A percentile compares a stretch with the other conserved stretches of the same genome.
Evolutionary conservation across 2,888 invertebrate species (phyloP).

Genomic region (Hypomecis atomaria): DNA sequence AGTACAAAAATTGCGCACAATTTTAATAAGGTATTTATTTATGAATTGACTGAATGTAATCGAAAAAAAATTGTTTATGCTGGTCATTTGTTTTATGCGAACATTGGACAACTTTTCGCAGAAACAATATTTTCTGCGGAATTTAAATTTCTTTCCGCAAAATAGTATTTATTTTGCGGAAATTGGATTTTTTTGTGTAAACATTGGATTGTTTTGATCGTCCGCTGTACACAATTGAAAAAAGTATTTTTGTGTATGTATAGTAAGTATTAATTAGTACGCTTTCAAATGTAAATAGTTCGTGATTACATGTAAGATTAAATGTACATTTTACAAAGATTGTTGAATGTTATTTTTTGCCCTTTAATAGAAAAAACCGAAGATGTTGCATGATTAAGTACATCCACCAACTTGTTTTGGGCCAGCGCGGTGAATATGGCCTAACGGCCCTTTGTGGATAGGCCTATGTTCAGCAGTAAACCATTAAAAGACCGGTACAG

Average conservation of each 20-base stretch:
- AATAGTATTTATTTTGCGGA: too few relatives aligned
- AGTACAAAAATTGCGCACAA: slow-evolving; percentile 42
- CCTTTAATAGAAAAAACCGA: background rate
- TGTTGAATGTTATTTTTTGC: slow-evolving; percentile 48
- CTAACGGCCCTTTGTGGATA: too few relatives aligned
- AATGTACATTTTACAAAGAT: slow-evolving; percentile 82
- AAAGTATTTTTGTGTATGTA: slow-evolving; percentile 77
- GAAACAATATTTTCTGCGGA: too few relatives aligned
- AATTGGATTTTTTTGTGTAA: background rate
- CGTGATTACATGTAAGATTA: slow-evolving; percentile 79
- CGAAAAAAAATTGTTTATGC: slow-evolving; percentile 20
- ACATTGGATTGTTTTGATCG: slow-evolving; percentile 11
- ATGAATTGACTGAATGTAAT: slow-evolving; percentile 38
- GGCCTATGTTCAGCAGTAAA: too few relatives aligned
- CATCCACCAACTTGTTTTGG: too few relatives aligned
- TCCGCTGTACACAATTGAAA: slow-evolving; percentile 47
- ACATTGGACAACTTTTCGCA: background rate
- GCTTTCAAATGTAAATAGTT: slow-evolving; percentile 81
- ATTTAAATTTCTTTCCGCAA: too few relatives aligned
- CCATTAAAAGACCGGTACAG: too few relatives aligned
- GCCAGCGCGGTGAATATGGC: too few relatives aligned
- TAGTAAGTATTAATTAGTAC: slow-evolving; percentile 62
- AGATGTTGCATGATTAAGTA: background rate
- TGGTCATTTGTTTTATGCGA: background rate
- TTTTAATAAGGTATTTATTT: slow-evolving; percentile 19